phyloP scores from a whole-genome alignment of 2,888 invertebrate genomes.

The Drosophila atripex region DNA sequence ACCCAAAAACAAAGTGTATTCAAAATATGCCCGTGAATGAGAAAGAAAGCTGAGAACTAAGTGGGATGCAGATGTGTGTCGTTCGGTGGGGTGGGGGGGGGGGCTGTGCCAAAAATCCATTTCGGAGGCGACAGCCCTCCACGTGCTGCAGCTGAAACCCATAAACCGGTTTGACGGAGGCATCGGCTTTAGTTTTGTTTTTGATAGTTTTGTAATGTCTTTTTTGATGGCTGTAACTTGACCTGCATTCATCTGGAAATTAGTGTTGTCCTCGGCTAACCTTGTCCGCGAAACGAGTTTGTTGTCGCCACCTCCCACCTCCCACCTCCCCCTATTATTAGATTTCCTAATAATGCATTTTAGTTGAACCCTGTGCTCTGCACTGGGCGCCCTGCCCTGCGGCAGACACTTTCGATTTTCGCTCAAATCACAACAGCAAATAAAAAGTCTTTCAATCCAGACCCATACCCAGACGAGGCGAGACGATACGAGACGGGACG shows the following conservation, averaged over 20 bases:
- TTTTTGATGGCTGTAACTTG: constrained; percentile 49
- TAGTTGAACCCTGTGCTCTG: constrained; percentile 41
- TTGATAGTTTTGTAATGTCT: constrained; percentile 44
- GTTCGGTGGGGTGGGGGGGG: constrained; percentile 11
- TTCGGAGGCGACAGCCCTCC: constrained; percentile 7
- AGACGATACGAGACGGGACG: too few relatives aligned
- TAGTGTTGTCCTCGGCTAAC: constrained; percentile 48
- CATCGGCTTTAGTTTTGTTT: constrained; percentile 4
- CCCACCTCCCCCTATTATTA: neutral
- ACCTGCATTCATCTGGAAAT: constrained; percentile 50
- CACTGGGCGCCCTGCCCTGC: constrained; percentile 14
- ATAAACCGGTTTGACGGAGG: constrained; percentile 33
- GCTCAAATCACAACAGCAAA: constrained; percentile 51
- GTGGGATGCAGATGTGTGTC: constrained; percentile 25
- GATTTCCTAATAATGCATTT: constrained; percentile 38
- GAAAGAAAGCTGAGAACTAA: constrained; percentile 37
- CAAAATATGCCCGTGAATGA: constrained; percentile 18
- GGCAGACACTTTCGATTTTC: constrained; percentile 73
- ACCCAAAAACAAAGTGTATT: constrained; percentile 3
- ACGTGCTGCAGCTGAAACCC: constrained; percentile 39
- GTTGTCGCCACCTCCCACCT: constrained; percentile 30
- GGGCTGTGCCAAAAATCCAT: constrained; percentile 46
- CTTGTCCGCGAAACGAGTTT: constrained; percentile 58
- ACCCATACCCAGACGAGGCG: neutral
- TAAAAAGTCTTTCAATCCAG: constrained; percentile 24